phyloP scores from a whole-genome alignment of 2,888 invertebrate genomes.

The Brachypalpus laphriformis region DNA sequence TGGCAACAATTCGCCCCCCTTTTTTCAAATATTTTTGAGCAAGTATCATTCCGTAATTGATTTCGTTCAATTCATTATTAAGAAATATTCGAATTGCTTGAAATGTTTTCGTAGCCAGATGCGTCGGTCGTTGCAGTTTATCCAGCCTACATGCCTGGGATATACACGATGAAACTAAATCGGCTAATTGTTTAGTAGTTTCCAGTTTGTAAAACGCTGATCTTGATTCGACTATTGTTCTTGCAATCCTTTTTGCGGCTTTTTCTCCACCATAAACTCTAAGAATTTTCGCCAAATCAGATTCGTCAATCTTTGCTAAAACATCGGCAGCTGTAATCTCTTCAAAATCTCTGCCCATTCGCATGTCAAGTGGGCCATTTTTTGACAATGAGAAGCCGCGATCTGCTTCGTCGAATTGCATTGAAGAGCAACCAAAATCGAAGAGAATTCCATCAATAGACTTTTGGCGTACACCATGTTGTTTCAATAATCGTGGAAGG shows the following conservation, averaged over 20 bases:
- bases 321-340: conserved; percentile 94
- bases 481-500: conserved; percentile 87
- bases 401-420: conserved; percentile 93
- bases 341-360: conserved; percentile 90
- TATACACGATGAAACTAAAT: conserved; percentile 87
- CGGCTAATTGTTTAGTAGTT: conserved; percentile 92
- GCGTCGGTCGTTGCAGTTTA: conserved; percentile 89
- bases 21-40: conserved; percentile 90
- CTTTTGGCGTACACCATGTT: conserved; percentile 85
- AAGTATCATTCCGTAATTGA: conserved; percentile 93
- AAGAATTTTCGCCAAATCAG: conserved; percentile 91
- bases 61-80: conserved; percentile 97
- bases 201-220: conserved; percentile 89
- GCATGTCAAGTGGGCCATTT: conserved; percentile 96
- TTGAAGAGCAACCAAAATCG: conserved; percentile 97
- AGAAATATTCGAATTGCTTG: conserved; percentile 97
- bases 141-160: conserved; percentile 86
- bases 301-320: conserved; percentile 90
- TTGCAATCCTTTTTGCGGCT: conserved; percentile 92
- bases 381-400: conserved; percentile 94
- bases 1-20: conserved; percentile 90
- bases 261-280: conserved; percentile 96
- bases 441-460: conserved; percentile 94
- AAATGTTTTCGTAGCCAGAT: conserved; percentile 95
- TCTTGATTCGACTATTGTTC: conserved; percentile 92